Evolutionary conservation across 2,797 vertebrate genomes (phyloP), one percentile per base, ranked within the genome.

Genomic region (Sebastes cheni): DNA sequence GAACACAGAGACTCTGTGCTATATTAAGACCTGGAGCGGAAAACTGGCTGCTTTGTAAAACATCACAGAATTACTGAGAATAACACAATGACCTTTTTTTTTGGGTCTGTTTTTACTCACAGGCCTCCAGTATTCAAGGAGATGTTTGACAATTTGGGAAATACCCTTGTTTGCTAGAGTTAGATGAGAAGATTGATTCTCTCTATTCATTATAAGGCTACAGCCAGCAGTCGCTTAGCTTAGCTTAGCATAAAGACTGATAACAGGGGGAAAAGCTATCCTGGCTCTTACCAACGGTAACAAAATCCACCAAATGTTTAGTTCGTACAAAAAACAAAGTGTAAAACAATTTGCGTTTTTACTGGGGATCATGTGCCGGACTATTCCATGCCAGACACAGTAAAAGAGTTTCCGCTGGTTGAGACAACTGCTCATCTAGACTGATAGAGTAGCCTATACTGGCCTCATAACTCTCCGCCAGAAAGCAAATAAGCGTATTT

Each of bases 1-100:
- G 82, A 82, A 75, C 36, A 42, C 66, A 79, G 66, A 54, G 34
- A 52, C 55, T 36, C 67, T 46, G 71, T 36, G 79, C 76, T 88
- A 82, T 83, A 81, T 87, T 87, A 81, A 88, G 86, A 81, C 34
- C 13, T 34, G 69, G 75, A 72, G 73, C 78, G 77, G 75, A 58
- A 77, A 85, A 81, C 70, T 16, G 42, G 29, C 75, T 52, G 42
- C 69, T 80, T 75, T 69, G 72, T 67, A 68, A 79, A 67, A 72
- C 67, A 67, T 64, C 25, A 71, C 34, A 30, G 77, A 78, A 36
- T 61, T 12, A 59, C 12, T 30, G 12, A 73, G 36, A 22, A 54
- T 54, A 22, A 12, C 25, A 52, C 20, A 32, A 8, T 25, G 6
- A 6, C 16, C 39, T 16, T 42, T 66, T 68, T 79, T 39, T 58